Conservation (phyloP, 2,888 invertebrate species). For the Euproctis similis region DNA sequence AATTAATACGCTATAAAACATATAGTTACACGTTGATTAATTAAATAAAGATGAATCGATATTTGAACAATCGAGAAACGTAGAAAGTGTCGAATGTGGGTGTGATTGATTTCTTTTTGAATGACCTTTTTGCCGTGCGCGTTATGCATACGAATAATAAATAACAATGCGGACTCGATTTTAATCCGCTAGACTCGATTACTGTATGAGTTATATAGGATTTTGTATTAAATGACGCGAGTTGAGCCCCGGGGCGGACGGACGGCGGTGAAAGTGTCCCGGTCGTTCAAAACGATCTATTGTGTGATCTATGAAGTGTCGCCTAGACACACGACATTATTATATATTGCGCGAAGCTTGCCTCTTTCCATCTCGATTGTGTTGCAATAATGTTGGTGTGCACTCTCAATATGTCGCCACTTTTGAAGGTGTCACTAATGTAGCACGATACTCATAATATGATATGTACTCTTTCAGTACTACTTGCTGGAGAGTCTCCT, state of each 20-base stretch:
- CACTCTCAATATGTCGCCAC: too few relatives aligned
- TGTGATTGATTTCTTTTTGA: slow-evolving; percentile 36
- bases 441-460: too few relatives aligned
- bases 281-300: slow-evolving; percentile 61
- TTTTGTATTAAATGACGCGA: slow-evolving; percentile 54
- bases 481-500: too few relatives aligned
- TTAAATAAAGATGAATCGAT: slow-evolving; percentile 16
- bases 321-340: slow-evolving; percentile 54
- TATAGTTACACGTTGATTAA: slow-evolving; percentile 30
- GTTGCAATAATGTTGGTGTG: too few relatives aligned
- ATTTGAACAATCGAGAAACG: slow-evolving; percentile 26
- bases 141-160: slow-evolving; percentile 52
- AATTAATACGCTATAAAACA: slow-evolving; percentile 22
- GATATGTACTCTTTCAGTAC: too few relatives aligned
- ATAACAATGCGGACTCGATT: slow-evolving; percentile 44
- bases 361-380: slow-evolving; percentile 43
- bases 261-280: slow-evolving; percentile 68
- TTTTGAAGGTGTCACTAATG: too few relatives aligned
- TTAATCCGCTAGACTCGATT: slow-evolving; percentile 48
- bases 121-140: slow-evolving; percentile 53
- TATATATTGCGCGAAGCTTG: slow-evolving; percentile 49
- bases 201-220: slow-evolving; percentile 55
- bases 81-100: slow-evolving; percentile 66
- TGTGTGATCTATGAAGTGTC: slow-evolving; percentile 60
- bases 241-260: slow-evolving; percentile 34